A percentile compares a stretch with the other conserved stretches of the same genome.
Evolutionary conservation across 2,888 invertebrate species (phyloP).

Genomic region (Crepidodera aurea): DNA sequence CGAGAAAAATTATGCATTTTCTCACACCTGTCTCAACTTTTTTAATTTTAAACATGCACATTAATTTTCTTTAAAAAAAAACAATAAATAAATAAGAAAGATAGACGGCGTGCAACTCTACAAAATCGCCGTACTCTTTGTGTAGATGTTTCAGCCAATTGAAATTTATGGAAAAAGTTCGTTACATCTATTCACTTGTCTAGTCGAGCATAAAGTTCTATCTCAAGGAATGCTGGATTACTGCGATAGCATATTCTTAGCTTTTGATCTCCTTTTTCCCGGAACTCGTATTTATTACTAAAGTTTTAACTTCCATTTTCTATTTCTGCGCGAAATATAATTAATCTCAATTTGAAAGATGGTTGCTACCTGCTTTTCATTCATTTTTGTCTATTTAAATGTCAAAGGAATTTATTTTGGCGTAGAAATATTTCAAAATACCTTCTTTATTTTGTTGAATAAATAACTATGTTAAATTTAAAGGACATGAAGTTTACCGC

Average conservation of each 20-base stretch:
- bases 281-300: conserved; percentile 22
- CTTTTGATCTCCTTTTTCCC: conserved; percentile 2
- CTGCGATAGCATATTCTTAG: conserved; percentile 24
- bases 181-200: conserved; percentile 24
- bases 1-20: too few relatives aligned
- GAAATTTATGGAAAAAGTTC: conserved; percentile 34
- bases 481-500: too few relatives aligned
- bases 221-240: conserved; percentile 22
- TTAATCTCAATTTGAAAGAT: conserved; percentile 5
- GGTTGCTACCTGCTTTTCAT: neutral
- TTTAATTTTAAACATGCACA: too few relatives aligned
- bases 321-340: neutral
- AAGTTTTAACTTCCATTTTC: conserved; percentile 13
- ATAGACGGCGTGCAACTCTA: neutral
- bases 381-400: too few relatives aligned
- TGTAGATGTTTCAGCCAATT: conserved; percentile 25
- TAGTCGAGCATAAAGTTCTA: conserved; percentile 23
- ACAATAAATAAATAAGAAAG: conserved; percentile 1
- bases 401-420: too few relatives aligned
- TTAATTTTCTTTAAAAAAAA: too few relatives aligned
- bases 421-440: too few relatives aligned
- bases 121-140: conserved; percentile 2
- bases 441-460: too few relatives aligned
- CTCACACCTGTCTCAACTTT: too few relatives aligned
- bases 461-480: too few relatives aligned